Conservation (phyloP, 1,140 invertebrate genomes). For the Chlorops oryzae region DNA sequence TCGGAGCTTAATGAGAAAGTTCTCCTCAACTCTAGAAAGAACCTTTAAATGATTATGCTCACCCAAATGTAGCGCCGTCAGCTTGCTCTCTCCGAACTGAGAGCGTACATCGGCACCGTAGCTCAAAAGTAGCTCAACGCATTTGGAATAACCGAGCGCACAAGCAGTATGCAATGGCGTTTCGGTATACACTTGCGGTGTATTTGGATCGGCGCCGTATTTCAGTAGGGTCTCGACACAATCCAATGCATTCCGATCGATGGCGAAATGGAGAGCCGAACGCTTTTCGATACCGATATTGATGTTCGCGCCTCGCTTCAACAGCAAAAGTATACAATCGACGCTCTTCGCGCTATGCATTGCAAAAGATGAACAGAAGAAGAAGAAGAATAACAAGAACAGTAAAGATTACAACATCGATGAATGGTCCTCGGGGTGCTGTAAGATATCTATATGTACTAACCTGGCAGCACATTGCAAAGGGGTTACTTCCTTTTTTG, state of each 20-base stretch:
- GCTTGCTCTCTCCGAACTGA: conserved; percentile 58
- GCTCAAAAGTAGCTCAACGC: conserved; percentile 61
- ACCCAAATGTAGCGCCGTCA: conserved; percentile 71
- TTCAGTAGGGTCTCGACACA: conserved; percentile 63
- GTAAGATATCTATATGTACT: too few species aligned
- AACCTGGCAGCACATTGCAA: conserved; percentile 68
- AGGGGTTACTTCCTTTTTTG: conserved; percentile 60
- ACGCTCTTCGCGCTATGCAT: conserved; percentile 52
- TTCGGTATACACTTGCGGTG: conserved; percentile 75
- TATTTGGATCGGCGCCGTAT: conserved; percentile 67
- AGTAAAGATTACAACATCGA: neutral
- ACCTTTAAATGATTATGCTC: conserved; percentile 7
- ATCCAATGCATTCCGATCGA: conserved; percentile 60
- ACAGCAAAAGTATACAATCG: conserved; percentile 54
- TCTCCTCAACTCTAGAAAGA: neutral
- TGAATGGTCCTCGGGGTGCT: too few species aligned
- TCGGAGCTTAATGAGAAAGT: neutral
- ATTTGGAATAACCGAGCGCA: conserved; percentile 60
- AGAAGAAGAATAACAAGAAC: neutral
- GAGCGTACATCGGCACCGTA: conserved; percentile 71
- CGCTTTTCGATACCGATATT: conserved; percentile 64
- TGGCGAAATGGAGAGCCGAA: conserved; percentile 68
- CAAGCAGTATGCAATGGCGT: conserved; percentile 78
- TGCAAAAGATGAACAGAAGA: too few species aligned
- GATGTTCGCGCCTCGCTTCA: conserved; percentile 62